Conservation (phyloP, 2,113 vertebrate genomes). For the Columba janthina region DNA sequence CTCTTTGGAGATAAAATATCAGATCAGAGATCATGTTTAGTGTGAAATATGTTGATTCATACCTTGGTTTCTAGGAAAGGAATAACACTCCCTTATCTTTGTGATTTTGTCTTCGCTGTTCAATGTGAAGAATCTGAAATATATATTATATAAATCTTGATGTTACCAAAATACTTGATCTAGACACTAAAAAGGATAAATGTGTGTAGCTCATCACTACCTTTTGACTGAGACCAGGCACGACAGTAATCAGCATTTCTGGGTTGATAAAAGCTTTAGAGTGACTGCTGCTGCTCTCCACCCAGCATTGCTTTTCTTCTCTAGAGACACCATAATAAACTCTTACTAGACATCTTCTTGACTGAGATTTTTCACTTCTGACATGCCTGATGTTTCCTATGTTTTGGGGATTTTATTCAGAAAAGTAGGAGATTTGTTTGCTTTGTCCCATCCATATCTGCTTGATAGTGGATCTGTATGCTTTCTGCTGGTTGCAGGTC, state of each 20-base stretch:
- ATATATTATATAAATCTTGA: background rate
- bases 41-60: background rate
- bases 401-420: background rate
- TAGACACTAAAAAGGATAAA: background rate
- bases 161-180: background rate
- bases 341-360: background rate
- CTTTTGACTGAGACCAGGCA: background rate
- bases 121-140: background rate
- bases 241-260: background rate
- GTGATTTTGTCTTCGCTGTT: background rate
- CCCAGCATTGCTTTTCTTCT: background rate
- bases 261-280: background rate
- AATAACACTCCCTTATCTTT: background rate
- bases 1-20: background rate
- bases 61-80: background rate
- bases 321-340: background rate
- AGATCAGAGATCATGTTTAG: background rate
- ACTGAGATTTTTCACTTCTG: background rate
- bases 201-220: background rate
- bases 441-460: background rate
- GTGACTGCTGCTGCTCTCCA: background rate
- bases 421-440: background rate
- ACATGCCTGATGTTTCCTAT: background rate
- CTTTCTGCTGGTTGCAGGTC: background rate
- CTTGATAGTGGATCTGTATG: background rate